Conservation (phyloP, 30 jellyfish, hydroid and myxozoan species). For the Aurelia sp. region DNA sequence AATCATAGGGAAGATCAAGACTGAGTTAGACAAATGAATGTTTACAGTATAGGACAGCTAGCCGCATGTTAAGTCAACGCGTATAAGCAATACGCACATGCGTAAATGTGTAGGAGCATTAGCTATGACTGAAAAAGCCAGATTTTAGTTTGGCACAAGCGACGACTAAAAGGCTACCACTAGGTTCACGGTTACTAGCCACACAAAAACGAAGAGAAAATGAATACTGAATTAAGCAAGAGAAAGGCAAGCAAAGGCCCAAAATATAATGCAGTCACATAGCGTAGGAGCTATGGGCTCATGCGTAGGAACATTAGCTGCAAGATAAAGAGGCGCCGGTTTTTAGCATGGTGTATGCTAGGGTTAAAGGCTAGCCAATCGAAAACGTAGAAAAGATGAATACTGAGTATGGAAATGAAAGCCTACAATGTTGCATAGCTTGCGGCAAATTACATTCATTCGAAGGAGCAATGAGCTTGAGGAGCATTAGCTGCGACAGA, state of each 20-base stretch:
- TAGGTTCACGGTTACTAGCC: neutral
- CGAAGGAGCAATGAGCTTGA: neutral
- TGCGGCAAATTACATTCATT: neutral
- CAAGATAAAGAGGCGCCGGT: neutral
- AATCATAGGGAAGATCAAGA: neutral
- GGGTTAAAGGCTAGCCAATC: slow-evolving; percentile 42
- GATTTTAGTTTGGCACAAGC: neutral
- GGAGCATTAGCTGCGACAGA: neutral
- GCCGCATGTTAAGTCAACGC: neutral
- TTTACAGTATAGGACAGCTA: neutral
- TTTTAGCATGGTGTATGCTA: slow-evolving; percentile 6
- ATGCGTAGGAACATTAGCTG: neutral
- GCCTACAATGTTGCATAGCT: neutral
- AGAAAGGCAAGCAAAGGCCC: neutral
- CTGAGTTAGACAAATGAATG: neutral
- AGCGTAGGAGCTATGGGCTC: slow-evolving; percentile 1
- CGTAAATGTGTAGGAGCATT: too few relatives aligned
- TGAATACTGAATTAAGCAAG: neutral
- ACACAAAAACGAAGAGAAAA: slow-evolving; percentile 2
- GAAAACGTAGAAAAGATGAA: slow-evolving; percentile 3
- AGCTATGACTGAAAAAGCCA: neutral
- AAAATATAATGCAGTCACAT: neutral
- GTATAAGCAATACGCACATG: too few relatives aligned
- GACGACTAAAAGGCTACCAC: neutral
- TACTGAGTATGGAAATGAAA: neutral